Evolutionary conservation across 1,140 invertebrate species (phyloP).

Genomic region (Drosophila sucinea): DNA sequence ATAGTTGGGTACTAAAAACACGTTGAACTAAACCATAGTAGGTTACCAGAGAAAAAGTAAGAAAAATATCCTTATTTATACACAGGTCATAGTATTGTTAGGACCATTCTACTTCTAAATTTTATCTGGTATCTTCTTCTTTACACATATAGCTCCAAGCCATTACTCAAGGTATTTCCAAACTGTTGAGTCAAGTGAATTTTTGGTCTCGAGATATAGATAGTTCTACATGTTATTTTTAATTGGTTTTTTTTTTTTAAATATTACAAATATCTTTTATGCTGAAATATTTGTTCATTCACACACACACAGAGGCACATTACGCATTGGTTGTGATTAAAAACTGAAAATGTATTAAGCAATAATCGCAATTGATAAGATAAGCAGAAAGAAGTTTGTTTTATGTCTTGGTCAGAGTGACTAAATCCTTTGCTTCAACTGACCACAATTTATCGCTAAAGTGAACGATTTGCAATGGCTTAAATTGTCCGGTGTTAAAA

Average conservation of each 20-base stretch:
- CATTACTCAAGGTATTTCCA: constrained; percentile 1
- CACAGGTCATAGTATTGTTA: too few species aligned
- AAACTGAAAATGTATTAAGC: constrained; percentile 7
- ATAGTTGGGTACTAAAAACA: too few species aligned
- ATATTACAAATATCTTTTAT: constrained; percentile 1
- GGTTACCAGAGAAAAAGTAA: too few species aligned
- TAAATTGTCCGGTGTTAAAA: neutral
- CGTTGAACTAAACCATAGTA: too few species aligned
- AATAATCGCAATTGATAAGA: constrained; percentile 19
- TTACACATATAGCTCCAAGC: neutral
- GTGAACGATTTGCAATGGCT: constrained; percentile 1
- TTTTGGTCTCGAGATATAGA: neutral
- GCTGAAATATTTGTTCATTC: neutral
- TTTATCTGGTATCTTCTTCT: neutral
- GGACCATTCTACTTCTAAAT: neutral
- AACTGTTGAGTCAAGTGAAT: neutral
- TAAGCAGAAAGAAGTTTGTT: constrained; percentile 4
- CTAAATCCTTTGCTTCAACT: constrained; percentile 13
- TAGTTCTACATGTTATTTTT: constrained; percentile 6
- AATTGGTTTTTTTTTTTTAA: constrained; percentile 12
- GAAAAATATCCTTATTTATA: too few species aligned
- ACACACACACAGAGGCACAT: neutral
- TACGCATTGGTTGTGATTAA: neutral
- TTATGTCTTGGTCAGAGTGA: constrained; percentile 3
- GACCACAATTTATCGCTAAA: constrained; percentile 13